Evolutionary conservation across 2,113 vertebrate genomes (phyloP).

Genomic region (Xenus cinereus): DNA sequence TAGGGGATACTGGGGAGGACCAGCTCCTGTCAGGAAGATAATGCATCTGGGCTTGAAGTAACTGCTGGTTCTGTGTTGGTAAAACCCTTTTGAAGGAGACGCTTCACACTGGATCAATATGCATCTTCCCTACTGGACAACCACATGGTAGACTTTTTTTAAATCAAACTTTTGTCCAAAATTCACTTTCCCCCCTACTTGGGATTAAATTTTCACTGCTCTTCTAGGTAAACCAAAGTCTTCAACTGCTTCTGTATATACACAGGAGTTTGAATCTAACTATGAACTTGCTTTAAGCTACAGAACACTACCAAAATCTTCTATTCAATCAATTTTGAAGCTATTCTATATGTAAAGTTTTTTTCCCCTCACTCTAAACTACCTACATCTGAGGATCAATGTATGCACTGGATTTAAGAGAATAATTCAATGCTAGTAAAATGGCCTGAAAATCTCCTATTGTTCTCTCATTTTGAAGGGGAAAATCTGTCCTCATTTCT

Average conservation of each 20-base stretch:
- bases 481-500: not conserved
- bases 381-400: not conserved
- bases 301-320: not conserved
- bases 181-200: not conserved
- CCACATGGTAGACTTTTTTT: not conserved
- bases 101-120: not conserved
- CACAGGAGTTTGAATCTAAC: not conserved
- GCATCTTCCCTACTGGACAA: not conserved
- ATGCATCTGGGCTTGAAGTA: conserved; percentile 91
- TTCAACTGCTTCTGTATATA: not conserved
- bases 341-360: not conserved
- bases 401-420: not conserved
- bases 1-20: conserved; percentile 96
- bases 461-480: not conserved
- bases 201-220: not conserved
- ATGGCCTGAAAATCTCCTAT: not conserved
- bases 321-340: not conserved
- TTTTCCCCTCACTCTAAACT: not conserved
- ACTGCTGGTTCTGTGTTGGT: not conserved
- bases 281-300: not conserved
- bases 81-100: not conserved
- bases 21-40: conserved; percentile 86
- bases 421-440: not conserved
- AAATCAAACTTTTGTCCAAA: not conserved
- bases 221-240: not conserved